These are phyloP conservation scores for Allophyes oxyacanthae DNA, from an alignment of 2,888 invertebrate species.

Conservation along the genomic window DNA sequence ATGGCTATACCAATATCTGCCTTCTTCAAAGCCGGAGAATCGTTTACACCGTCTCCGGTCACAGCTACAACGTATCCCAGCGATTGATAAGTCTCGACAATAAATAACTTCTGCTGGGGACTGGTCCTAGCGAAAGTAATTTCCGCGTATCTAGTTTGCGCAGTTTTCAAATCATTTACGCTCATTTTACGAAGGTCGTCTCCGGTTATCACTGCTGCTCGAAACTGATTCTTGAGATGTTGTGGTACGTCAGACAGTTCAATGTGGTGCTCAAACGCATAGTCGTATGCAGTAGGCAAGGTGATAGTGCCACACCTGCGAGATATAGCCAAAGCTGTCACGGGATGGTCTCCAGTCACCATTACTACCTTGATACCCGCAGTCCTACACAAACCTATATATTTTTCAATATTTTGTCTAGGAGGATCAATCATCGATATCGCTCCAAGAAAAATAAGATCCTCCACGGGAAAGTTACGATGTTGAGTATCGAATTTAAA, in stretches of 20 bases:
- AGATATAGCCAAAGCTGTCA: slow-evolving; percentile 93
- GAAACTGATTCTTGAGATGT: slow-evolving; percentile 80
- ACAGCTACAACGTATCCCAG: slow-evolving; percentile 95
- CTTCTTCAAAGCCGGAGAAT: slow-evolving; percentile 95
- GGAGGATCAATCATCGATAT: slow-evolving; percentile 93
- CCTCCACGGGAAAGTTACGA: slow-evolving; percentile 91
- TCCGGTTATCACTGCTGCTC: slow-evolving; percentile 81
- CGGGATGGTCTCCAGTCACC: slow-evolving; percentile 93
- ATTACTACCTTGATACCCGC: slow-evolving; percentile 93
- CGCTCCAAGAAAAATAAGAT: slow-evolving; percentile 90
- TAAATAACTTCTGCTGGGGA: slow-evolving; percentile 91
- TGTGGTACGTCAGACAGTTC: slow-evolving; percentile 85
- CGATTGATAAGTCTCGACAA: slow-evolving; percentile 94
- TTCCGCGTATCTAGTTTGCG: slow-evolving; percentile 90
- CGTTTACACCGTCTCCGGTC: slow-evolving; percentile 97
- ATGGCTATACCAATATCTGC: slow-evolving; percentile 95
- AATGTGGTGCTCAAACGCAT: slow-evolving; percentile 90
- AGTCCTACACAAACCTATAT: slow-evolving; percentile 91
- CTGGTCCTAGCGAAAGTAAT: slow-evolving; percentile 93
- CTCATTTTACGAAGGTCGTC: slow-evolving; percentile 90
- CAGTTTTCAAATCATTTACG: slow-evolving; percentile 86
- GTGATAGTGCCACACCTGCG: slow-evolving; percentile 91
- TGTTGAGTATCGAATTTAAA: slow-evolving; percentile 89
- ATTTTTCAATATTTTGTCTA: slow-evolving; percentile 90
- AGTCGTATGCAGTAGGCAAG: slow-evolving; percentile 91